Evolutionary conservation across 2,113 vertebrate species (phyloP).

Genomic region (Triplophysa siluroides): DNA sequence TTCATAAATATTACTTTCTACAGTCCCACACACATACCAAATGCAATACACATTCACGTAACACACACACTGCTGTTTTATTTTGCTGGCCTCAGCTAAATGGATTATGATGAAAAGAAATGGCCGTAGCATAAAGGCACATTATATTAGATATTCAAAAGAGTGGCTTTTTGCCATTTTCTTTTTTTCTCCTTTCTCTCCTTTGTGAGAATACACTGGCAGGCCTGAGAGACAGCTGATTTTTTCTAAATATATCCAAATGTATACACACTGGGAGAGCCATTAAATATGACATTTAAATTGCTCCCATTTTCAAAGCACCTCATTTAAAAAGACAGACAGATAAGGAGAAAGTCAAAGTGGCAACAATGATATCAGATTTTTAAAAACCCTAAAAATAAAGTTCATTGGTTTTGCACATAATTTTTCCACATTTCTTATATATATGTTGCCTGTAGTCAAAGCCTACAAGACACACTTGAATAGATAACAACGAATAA

Average conservation of each 20-base stretch:
- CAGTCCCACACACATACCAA: constrained; percentile 10
- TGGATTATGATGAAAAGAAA: constrained; percentile 35
- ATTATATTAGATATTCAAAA: constrained; percentile 44
- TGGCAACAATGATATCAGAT: constrained; percentile 15
- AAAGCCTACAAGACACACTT: constrained; percentile 30
- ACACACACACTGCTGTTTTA: constrained; percentile 24
- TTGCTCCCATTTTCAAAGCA: constrained; percentile 44
- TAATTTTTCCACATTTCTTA: constrained; percentile 3
- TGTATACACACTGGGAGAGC: constrained; percentile 32
- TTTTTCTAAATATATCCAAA: constrained; percentile 39
- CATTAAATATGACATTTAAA: constrained; percentile 56
- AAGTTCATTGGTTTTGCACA: constrained; percentile 5
- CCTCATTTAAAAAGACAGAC: constrained; percentile 36
- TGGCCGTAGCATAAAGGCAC: constrained; percentile 6
- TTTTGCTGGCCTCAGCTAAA: constrained; percentile 31
- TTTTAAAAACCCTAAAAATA: background rate
- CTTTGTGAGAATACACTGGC: constrained; percentile 18
- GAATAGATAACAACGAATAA: background rate
- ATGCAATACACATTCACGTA: background rate
- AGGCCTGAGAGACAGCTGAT: constrained; percentile 27
- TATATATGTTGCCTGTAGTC: background rate
- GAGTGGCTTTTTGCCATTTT: constrained; percentile 3
- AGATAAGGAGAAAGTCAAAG: constrained; percentile 13
- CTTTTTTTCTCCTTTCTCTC: background rate
- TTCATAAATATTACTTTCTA: background rate